phyloP scores from a whole-genome alignment of 2,888 invertebrate species.

The Notocelia uddmanniana region DNA sequence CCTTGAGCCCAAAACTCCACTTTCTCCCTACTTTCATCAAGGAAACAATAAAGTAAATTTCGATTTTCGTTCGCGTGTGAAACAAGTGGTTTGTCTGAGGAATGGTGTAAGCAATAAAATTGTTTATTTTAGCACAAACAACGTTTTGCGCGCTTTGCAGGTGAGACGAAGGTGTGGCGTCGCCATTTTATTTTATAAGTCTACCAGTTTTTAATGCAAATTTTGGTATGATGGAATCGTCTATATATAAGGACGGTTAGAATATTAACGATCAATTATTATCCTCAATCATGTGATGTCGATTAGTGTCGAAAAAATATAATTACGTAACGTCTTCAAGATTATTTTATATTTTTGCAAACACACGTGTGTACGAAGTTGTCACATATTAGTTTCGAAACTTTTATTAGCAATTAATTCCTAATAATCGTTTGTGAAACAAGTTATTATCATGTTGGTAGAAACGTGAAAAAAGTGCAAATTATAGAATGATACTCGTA shows the following conservation, averaged over 20 bases:
- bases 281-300: conserved; percentile 24
- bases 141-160: conserved; percentile 5
- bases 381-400: conserved; percentile 32
- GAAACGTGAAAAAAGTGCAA: not conserved
- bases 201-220: conserved; percentile 36
- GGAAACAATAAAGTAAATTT: conserved; percentile 19
- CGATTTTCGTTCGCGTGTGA: conserved; percentile 34
- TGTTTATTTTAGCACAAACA: conserved; percentile 28
- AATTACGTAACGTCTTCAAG: conserved; percentile 24
- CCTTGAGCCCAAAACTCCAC: not conserved
- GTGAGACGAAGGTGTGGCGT: not conserved
- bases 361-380: conserved; percentile 10
- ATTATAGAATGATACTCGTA: conserved; percentile 1
- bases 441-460: not conserved
- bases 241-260: conserved; percentile 14
- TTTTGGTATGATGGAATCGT: not conserved
- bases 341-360: conserved; percentile 24
- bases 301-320: conserved; percentile 17
- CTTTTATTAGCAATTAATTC: conserved; percentile 8
- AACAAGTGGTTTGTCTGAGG: conserved; percentile 23
- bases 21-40: conserved; percentile 8
- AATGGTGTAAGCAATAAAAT: conserved; percentile 24
- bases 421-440: conserved; percentile 1
- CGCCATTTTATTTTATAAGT: conserved; percentile 35
- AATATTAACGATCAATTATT: conserved; percentile 31